Conservation (phyloP, 2,888 invertebrate species). For the Gryllus longicercus region DNA sequence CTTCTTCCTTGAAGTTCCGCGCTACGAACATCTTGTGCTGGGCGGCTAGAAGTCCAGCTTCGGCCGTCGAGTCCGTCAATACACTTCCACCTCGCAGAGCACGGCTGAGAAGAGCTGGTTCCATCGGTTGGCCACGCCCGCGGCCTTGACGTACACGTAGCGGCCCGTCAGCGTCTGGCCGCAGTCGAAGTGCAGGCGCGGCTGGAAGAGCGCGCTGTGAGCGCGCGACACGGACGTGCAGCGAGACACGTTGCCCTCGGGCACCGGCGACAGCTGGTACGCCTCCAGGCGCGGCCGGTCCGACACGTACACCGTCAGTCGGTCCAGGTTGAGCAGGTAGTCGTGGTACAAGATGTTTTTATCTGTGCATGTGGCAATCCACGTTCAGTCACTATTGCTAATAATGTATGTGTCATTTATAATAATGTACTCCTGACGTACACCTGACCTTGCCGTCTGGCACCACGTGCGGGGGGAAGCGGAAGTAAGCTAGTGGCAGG, state of each 20-base stretch:
- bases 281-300: conserved; percentile 24
- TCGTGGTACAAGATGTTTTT: conserved; percentile 22
- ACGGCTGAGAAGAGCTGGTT: conserved; percentile 22
- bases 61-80: conserved; percentile 11
- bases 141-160: conserved; percentile 25
- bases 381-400: no score
- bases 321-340: conserved; percentile 24
- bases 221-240: conserved; percentile 22
- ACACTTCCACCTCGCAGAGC: conserved; percentile 23
- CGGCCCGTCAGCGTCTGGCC: conserved; percentile 19
- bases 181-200: conserved; percentile 22
- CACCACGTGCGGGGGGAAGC: no score
- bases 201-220: conserved; percentile 23
- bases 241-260: not conserved
- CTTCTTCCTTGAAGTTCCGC: no score
- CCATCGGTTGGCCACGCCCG: conserved; percentile 24
- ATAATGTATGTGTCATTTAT: no score
- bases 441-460: no score
- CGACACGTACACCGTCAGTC: conserved; percentile 23
- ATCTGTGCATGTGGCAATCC: not conserved
- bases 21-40: no score
- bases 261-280: conserved; percentile 7
- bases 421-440: no score
- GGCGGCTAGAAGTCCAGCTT: not conserved
- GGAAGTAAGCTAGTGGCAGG: no score